phyloP scores from a whole-genome alignment of 2,113 vertebrate genomes.

The Sylvietta virens region DNA sequence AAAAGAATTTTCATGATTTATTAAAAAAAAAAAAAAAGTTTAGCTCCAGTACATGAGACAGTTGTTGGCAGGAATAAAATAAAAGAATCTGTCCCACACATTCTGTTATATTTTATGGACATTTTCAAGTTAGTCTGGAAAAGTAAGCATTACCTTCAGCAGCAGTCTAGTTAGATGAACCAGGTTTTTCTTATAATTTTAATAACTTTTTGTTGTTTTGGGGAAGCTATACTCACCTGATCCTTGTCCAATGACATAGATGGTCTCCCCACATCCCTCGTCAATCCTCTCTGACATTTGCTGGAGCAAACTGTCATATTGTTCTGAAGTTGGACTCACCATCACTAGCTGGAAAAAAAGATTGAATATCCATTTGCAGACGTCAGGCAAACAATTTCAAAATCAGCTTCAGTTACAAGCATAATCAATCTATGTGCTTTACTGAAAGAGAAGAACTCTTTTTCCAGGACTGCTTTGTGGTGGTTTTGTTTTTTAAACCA shows the following conservation, averaged over 20 bases:
- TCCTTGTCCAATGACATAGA: constrained; percentile 97
- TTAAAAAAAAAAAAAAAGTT: background rate
- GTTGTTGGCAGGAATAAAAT: background rate
- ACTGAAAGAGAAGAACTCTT: background rate
- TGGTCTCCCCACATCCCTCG: constrained; percentile 96
- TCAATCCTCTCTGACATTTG: constrained; percentile 96
- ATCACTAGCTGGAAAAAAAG: constrained; percentile 84
- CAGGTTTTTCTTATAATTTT: background rate
- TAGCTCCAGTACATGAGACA: background rate
- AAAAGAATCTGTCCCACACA: background rate
- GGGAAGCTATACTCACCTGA: constrained; percentile 82
- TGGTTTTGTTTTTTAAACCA: background rate
- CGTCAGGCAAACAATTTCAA: background rate
- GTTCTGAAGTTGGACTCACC: constrained; percentile 94
- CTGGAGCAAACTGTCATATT: constrained; percentile 93
- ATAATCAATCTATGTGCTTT: background rate
- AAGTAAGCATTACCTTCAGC: background rate
- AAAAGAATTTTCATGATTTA: background rate
- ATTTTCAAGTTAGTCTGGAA: background rate
- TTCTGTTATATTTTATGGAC: background rate
- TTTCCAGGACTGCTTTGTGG: background rate
- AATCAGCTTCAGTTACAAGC: background rate
- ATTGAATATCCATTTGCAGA: constrained; percentile 34
- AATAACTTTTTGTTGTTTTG: background rate
- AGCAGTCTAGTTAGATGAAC: background rate